Evolutionary conservation across 2,888 invertebrate genomes (phyloP), one percentile per base, ranked within the genome.

Genomic region (Drosophila conformis): DNA sequence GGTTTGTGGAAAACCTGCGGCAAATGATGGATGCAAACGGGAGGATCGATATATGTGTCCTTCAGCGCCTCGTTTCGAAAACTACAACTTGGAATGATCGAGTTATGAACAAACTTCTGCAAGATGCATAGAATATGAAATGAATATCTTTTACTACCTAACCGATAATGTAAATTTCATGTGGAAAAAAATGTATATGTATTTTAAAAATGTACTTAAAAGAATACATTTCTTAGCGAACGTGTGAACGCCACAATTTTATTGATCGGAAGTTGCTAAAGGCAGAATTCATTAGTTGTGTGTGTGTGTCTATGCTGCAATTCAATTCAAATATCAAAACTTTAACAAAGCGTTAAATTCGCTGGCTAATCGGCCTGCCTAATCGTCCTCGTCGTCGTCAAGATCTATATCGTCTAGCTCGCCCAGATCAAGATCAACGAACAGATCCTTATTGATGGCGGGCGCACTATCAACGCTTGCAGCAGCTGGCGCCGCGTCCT

Each of bases 401-500:
- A 96, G 92, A 92, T 97, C 96, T 78, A 97, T 93, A 91, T 97
- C 96, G 90, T 97, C 95, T 71, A 98, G 93, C 93, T 98, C 97
- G 88, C 97, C 97, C 81, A 96, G 92, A 70, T 95, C 98, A 31
- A 96, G 36, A 31, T 78, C 78, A 18, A 59, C 95, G 94, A 98
- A 98, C n/a, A 98, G 95, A 93, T 98, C 97, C 92, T 98, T 98
- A 93, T 98, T 98, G 82, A 98, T 98, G 61, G 97, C 97, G 49
- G 96, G 96, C 10, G 96, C 96, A 68, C 94, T 93, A 40, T 94
- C 94, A 59, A 85, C 89, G 76, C 76, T 83, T 67, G 73, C 68
- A 21, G 8, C 51, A 31, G 67, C 68, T 38, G 88, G 78, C 78
- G 81, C 78, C 66, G 83, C 77, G 33, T 86, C 83, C 36, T 87